Base-by-base conservation (phyloP, 1,140 invertebrate genomes). In the Pseudomyrmex sp. region DNA sequence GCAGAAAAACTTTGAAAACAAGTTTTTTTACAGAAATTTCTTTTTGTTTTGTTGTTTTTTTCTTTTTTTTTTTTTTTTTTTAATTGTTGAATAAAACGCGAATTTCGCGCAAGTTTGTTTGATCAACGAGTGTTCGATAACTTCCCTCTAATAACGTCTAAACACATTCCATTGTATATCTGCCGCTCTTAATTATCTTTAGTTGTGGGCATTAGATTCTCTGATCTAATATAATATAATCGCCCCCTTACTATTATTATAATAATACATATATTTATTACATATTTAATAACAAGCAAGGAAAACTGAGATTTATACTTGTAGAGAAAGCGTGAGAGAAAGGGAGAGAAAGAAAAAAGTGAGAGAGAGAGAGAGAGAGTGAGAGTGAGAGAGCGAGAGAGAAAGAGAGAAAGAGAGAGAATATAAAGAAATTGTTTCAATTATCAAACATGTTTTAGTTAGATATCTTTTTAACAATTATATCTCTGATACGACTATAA, bases 161-260 rank as follows among this genome's bases (percentile, higher is more conserved):
- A 23, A 44, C 50, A 87, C 72, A 87, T 88, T 88, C 82, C 85
- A 87, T 59, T 66, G 26, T 50, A 61, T 61, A 85, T 69, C 79
- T 85, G 86, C 87, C 77, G 84, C 83, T 88, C 68, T 85, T 87
- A 56, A 88, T 87, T 87, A 83, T 68, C 46, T 87, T 88, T 88
- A 77, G 50, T 85, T 85, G 58, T 88, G 87, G 87, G 87, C 86
- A 88, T 88, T 88, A 88, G 82, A 75, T 80, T 74, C 68, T 84
- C 85, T 50, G 82, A 80, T 18, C 23, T 85, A 85, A 85, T 76
- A 74, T 85, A 87, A 65, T 68, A 72, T 80, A 74, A 80, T 52
- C 56, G 72, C 52, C 68, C 68, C 58, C 26, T 83, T 79, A 56
- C 68, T 75, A 76, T 82, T 68, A 68, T 73, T 50, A 52, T 76